phyloP scores from a whole-genome alignment of 2,888 invertebrate species.

The Herminia tarsipennalis region DNA sequence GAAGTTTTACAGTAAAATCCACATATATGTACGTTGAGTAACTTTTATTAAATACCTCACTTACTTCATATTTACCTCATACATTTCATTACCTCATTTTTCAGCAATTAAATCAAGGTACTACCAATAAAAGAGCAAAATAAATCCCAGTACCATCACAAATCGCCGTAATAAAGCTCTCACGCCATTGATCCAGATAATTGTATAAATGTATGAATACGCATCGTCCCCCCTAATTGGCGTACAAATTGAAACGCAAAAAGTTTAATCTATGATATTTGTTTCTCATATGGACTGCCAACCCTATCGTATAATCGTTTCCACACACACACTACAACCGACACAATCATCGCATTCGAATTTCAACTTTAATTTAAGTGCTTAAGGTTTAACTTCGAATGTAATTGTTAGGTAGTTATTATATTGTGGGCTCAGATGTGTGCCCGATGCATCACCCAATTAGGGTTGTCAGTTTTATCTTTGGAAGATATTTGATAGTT shows the following conservation, averaged over 20 bases:
- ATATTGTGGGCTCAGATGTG: background rate
- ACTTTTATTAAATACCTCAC: too few species aligned
- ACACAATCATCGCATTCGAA: background rate
- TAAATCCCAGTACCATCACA: background rate
- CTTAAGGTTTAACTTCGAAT: slow-evolving; percentile 6
- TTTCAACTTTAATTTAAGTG: background rate
- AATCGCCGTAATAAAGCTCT: slow-evolving; percentile 13
- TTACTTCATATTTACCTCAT: too few species aligned
- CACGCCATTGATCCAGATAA: slow-evolving; percentile 24
- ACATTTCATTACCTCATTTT: too few species aligned
- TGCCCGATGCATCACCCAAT: slow-evolving; percentile 22
- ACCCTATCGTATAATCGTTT: slow-evolving; percentile 34
- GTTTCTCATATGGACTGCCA: slow-evolving; percentile 29
- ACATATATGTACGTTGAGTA: too few species aligned
- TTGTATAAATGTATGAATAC: slow-evolving; percentile 30
- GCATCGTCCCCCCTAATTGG: slow-evolving; percentile 47
- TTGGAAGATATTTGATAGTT: slow-evolving; percentile 34
- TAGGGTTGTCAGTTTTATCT: slow-evolving; percentile 37
- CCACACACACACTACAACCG: background rate
- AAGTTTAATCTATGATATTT: slow-evolving; percentile 47
- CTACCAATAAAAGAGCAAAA: slow-evolving; percentile 1
- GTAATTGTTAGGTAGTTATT: background rate
- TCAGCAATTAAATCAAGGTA: too few species aligned
- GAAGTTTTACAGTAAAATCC: too few species aligned
- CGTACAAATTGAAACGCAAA: slow-evolving; percentile 49